phyloP scores from a whole-genome alignment of 2,113 vertebrate species.

The Muntiacus muntjak region DNA sequence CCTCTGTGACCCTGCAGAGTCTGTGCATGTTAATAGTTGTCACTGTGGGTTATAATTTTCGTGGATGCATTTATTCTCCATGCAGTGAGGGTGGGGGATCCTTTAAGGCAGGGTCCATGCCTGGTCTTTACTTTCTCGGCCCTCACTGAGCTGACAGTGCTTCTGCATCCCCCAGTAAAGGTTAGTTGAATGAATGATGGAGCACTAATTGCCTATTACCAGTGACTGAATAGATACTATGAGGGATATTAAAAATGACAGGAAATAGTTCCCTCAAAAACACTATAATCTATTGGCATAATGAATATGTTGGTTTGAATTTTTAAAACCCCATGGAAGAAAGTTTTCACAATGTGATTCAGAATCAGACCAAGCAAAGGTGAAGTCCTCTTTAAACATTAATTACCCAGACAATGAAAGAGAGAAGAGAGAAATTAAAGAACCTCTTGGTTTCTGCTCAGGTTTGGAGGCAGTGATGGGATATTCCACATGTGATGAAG shows the following conservation, averaged over 20 bases:
- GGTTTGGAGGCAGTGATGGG: not conserved
- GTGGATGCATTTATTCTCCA: not conserved
- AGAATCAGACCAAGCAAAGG: not conserved
- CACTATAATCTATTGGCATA: not conserved
- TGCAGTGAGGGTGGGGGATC: not conserved
- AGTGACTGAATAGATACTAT: not conserved
- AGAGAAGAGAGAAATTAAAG: not conserved
- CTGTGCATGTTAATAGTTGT: not conserved
- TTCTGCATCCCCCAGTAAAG: not conserved
- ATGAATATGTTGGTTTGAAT: not conserved
- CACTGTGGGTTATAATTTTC: not conserved
- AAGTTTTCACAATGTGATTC: not conserved
- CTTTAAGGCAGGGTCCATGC: not conserved
- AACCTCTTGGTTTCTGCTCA: too few relatives aligned
- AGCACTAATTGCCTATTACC: not conserved
- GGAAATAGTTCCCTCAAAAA: not conserved
- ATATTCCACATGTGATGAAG: rapidly evolving
- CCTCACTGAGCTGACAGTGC: not conserved
- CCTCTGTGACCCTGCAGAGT: not conserved
- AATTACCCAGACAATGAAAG: not conserved
- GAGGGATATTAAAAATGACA: not conserved
- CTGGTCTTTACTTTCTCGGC: not conserved
- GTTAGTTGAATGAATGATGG: not conserved
- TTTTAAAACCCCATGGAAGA: not conserved
- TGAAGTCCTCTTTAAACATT: not conserved